Conservation (phyloP, 1,140 invertebrate species). For the Piezodorus guildinii region DNA sequence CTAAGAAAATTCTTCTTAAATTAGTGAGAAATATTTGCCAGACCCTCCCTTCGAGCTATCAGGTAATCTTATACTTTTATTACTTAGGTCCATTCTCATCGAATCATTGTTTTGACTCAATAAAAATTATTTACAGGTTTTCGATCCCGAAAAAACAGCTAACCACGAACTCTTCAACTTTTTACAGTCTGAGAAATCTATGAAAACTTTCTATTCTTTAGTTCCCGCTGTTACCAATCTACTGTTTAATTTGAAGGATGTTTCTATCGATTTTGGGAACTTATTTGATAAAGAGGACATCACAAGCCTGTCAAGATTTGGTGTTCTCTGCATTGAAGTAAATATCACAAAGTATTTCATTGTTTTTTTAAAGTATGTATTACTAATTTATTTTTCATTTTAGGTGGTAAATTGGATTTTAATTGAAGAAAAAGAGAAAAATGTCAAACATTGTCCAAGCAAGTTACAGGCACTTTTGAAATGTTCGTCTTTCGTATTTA, state of each 20-base stretch:
- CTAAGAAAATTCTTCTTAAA: too few relatives aligned
- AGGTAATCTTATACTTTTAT: too few relatives aligned
- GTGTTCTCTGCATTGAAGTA: slow-evolving; percentile 47
- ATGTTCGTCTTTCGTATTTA: slow-evolving; percentile 18
- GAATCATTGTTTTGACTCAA: too few relatives aligned
- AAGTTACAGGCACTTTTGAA: slow-evolving; percentile 17
- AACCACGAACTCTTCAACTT: background rate
- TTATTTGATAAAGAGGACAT: slow-evolving; percentile 33
- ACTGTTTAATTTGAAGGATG: background rate
- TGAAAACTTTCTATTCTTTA: background rate
- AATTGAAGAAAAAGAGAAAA: background rate
- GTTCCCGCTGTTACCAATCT: background rate
- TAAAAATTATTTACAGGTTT: slow-evolving; percentile 25
- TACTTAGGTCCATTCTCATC: too few relatives aligned
- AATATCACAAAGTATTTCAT: slow-evolving; percentile 19
- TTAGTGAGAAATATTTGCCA: too few relatives aligned
- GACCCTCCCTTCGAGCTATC: too few relatives aligned
- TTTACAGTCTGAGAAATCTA: background rate
- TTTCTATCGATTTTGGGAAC: background rate
- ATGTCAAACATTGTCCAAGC: slow-evolving; percentile 17
- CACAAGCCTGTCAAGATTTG: slow-evolving; percentile 47
- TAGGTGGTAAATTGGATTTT: slow-evolving; percentile 11
- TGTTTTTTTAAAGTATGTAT: background rate
- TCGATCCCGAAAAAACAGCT: slow-evolving; percentile 19
- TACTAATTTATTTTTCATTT: slow-evolving; percentile 14